Conservation (phyloP, 92 coral and sea anemone species). For the Siderastrea siderea region DNA sequence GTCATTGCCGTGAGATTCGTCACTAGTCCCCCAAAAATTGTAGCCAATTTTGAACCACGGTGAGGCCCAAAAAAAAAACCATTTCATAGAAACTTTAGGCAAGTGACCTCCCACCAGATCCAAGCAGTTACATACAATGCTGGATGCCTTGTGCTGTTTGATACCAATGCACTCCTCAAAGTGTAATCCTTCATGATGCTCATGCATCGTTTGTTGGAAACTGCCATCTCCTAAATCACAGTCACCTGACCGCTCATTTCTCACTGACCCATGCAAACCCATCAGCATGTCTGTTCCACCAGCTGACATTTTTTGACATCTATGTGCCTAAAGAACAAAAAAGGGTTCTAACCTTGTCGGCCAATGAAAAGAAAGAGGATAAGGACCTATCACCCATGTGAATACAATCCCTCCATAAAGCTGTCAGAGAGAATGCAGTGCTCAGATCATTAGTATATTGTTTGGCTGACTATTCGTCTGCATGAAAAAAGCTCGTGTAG, state of each 20-base stretch:
- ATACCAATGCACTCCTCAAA: neutral
- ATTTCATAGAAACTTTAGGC: neutral
- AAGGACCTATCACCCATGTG: no score
- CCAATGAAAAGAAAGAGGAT: no score
- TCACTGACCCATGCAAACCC: neutral
- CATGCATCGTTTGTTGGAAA: neutral
- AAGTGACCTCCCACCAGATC: neutral
- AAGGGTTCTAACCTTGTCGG: no score
- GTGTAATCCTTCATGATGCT: neutral
- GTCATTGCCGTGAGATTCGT: no score
- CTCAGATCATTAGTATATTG: no score
- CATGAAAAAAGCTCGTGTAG: slow-evolving; percentile 53
- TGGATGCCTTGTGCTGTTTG: neutral
- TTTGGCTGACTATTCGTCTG: slow-evolving; percentile 38
- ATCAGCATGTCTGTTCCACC: neutral
- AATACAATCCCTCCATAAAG: no score
- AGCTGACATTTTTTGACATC: neutral
- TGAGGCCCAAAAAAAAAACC: no score
- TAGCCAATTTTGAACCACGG: no score
- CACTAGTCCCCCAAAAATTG: no score
- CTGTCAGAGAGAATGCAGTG: no score
- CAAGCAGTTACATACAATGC: neutral
- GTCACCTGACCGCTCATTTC: neutral
- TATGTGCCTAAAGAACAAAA: no score
- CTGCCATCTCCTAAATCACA: neutral